Evolutionary conservation across 2,797 vertebrate species (phyloP).

Genomic region (Urocyon cinereoargenteus): DNA sequence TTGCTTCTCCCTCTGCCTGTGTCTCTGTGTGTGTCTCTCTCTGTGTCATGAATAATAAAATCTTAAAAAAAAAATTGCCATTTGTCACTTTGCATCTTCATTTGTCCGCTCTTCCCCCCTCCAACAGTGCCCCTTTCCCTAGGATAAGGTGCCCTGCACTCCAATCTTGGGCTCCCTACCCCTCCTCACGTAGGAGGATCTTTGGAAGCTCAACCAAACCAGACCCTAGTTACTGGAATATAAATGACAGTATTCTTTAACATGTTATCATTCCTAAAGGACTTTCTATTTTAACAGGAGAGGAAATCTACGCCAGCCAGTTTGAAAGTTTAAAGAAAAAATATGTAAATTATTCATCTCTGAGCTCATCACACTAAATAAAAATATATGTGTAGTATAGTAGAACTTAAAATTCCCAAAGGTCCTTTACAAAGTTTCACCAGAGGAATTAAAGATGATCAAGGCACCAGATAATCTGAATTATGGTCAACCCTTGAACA

Average conservation of each 20-base stretch:
- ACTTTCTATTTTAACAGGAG: slow-evolving; percentile 40
- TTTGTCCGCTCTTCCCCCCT: not conserved
- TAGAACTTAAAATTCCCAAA: not conserved
- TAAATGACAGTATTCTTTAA: not conserved
- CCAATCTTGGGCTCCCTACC: not conserved
- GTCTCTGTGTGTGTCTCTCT: too few relatives aligned
- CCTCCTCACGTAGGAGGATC: not conserved
- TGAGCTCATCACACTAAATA: not conserved
- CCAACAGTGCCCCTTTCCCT: not conserved
- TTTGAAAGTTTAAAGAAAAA: slow-evolving; percentile 30
- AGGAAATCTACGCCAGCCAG: slow-evolving; percentile 42
- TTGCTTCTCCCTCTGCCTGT: too few relatives aligned
- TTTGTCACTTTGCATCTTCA: not conserved
- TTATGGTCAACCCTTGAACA: not conserved
- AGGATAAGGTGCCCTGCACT: not conserved
- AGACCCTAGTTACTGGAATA: not conserved
- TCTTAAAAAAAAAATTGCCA: not conserved
- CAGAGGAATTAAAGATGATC: slow-evolving; percentile 20
- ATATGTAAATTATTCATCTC: slow-evolving; percentile 31
- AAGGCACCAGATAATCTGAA: not conserved
- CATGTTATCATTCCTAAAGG: not conserved
- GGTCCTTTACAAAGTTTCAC: slow-evolving; percentile 9
- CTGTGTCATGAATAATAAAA: too few relatives aligned
- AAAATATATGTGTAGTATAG: slow-evolving; percentile 29
- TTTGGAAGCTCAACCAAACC: slow-evolving; percentile 21